Percentiles rank a stretch among this genome's conserved stretches.
These are phyloP conservation scores for Dendroctonus valens DNA, from an alignment of 1,140 invertebrate genomes.

Conservation along the genomic window DNA sequence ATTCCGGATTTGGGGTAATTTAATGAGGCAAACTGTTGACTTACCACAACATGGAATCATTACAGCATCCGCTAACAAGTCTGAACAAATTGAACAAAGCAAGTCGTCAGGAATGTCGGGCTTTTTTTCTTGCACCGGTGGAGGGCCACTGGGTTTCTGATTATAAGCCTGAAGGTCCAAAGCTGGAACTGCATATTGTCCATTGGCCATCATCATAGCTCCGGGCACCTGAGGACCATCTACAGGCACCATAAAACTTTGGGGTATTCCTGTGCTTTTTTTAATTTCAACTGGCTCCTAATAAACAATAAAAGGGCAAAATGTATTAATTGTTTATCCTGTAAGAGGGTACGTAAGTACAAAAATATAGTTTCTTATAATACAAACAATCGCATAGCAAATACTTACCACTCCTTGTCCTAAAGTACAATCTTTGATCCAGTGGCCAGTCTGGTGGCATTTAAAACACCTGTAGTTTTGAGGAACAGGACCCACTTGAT, in stretches of 20 bases:
- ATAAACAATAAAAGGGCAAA: constrained; percentile 4
- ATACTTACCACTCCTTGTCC: constrained; percentile 58
- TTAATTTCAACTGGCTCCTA: constrained; percentile 77
- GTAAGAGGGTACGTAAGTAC: not conserved
- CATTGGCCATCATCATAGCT: constrained; percentile 90
- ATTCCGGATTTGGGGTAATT: too few species aligned
- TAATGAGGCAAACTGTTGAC: not conserved
- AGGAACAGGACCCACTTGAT: constrained; percentile 85
- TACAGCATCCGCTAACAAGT: constrained; percentile 92
- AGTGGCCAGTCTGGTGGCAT: constrained; percentile 90
- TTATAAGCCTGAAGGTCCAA: constrained; percentile 80
- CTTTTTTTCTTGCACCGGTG: constrained; percentile 63
- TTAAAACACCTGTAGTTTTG: constrained; percentile 88
- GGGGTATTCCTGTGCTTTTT: constrained; percentile 95
- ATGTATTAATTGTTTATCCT: too few species aligned
- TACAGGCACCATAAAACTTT: constrained; percentile 93
- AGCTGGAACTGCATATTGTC: constrained; percentile 86
- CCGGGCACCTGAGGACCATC: constrained; percentile 86
- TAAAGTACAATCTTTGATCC: constrained; percentile 91
- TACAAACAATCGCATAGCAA: constrained; percentile 3
- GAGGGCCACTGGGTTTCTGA: constrained; percentile 56
- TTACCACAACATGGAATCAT: constrained; percentile 93
- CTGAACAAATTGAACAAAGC: constrained; percentile 87
- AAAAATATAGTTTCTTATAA: constrained; percentile 4
- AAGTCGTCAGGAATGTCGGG: constrained; percentile 87